phyloP scores from a whole-genome alignment of 2,797 vertebrate species.

The Leucoraja ocellata region DNA sequence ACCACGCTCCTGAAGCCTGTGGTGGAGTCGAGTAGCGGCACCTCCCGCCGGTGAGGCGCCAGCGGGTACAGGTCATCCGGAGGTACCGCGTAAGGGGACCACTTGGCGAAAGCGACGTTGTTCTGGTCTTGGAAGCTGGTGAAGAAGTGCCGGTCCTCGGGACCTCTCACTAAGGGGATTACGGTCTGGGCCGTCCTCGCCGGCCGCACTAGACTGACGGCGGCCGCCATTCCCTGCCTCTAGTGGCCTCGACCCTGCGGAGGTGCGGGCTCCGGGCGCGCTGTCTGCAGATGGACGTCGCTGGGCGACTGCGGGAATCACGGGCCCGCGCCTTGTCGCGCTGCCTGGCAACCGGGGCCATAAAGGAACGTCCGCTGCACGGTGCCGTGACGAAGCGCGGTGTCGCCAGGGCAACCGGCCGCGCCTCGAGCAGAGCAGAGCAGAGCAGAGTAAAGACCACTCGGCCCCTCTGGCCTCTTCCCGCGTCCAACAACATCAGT shows the following conservation, averaged over 20 bases:
- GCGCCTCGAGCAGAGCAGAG: neutral
- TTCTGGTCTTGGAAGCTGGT: conserved; percentile 50
- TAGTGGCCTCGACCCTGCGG: no score
- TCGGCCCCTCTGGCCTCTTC: neutral
- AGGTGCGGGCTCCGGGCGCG: no score
- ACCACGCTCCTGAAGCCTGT: conserved; percentile 56
- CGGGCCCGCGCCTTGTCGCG: neutral
- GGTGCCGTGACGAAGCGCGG: neutral
- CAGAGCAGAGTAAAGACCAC: neutral
- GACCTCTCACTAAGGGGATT: conserved; percentile 45
- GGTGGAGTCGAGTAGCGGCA: conserved; percentile 52
- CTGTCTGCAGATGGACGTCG: neutral
- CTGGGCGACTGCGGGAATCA: neutral
- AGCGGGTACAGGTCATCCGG: conserved; percentile 42
- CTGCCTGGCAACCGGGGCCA: conserved; percentile 18
- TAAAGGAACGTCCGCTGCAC: neutral
- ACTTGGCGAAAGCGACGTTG: conserved; percentile 48
- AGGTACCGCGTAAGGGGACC: conserved; percentile 41
- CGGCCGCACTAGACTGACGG: conserved; percentile 20
- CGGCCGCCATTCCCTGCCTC: neutral
- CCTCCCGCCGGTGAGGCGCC: conserved; percentile 52
- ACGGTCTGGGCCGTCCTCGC: neutral
- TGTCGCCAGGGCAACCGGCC: neutral
- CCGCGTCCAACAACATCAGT: no score
- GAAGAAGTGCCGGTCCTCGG: conserved; percentile 48